Base-by-base conservation (phyloP, 2,888 invertebrate species). In the Metallyticus violacea region DNA sequence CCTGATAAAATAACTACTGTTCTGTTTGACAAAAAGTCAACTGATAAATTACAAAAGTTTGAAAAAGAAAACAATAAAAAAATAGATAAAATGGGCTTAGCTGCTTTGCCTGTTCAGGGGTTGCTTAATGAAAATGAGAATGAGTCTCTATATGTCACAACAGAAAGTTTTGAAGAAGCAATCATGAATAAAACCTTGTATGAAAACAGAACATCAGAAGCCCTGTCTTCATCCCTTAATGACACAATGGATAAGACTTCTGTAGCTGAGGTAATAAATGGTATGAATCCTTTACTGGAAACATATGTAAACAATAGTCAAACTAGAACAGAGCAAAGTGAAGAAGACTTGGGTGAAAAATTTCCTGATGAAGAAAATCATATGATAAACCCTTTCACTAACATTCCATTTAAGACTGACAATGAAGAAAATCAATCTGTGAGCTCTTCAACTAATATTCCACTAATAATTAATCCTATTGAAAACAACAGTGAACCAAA, bases 21-120 rank as follows among this genome's bases (percentile, higher is more conserved):
- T 29, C 77, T 83, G 22, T 83, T 77, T 77, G 83, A 83, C n/a
- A 83, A 83, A n/a, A 83, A 83, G n/a, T 6, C 77, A n/a, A 40
- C 79, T 22, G 86, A 86, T 7, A 86, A 86, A n/a, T 78, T 82
- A 79, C 81, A 81, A 77, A 86, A 86, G n/a, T 86, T 78, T 79
- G 85, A 85, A 27, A 86, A 86, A 86, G 86, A 86, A 26, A 29
- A 6, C 77, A 86, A 26, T 15, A 86, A 62, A 40, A 86, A 86
- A 62, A 30, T 83, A 82, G 86, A 86, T 26, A 86, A 79, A 29
- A 30, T 86, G 78, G 86, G 79, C 7, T 22, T 86, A 26, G 85
- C 85, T 40, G 85, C 85, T 26, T 79, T 79, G 7, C 27, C 79
- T 26, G 40, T 79, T n/a, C 29, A 28, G 6, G 85, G 29, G 15